A percentile compares a stretch with the other conserved stretches of the same genome.
Conservation (phyloP, 2,888 invertebrate species). For the Drosophila borborema region DNA sequence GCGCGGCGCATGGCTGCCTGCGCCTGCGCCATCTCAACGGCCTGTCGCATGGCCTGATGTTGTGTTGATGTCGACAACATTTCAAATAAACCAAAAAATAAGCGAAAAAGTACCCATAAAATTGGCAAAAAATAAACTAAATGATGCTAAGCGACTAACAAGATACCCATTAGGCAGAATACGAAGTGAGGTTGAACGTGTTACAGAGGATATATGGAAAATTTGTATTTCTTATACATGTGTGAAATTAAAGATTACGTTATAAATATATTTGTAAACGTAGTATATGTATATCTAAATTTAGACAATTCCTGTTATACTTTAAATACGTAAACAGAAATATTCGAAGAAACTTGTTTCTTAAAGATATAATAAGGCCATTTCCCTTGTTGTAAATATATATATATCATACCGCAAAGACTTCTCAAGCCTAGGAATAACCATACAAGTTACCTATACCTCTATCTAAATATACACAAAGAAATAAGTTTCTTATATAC, state of each 20-base stretch:
- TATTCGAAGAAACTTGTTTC: no score
- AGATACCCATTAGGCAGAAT: constrained; percentile 23
- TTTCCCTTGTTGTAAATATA: no score
- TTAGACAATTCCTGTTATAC: neutral
- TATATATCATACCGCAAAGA: no score
- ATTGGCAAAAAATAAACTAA: constrained; percentile 3
- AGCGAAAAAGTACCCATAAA: constrained; percentile 27
- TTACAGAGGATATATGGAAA: no score
- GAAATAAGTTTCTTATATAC: neutral
- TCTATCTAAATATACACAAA: neutral
- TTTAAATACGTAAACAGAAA: neutral
- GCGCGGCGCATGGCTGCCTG: constrained; percentile 21
- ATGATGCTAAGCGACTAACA: constrained; percentile 3
- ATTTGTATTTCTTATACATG: no score
- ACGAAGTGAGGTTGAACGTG: neutral
- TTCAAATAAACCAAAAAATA: constrained; percentile 45
- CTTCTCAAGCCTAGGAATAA: no score
- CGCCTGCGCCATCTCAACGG: neutral
- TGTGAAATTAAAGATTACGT: no score
- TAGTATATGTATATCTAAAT: no score
- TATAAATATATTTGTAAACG: no score
- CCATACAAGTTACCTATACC: neutral
- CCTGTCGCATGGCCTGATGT: constrained; percentile 21
- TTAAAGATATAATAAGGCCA: no score
- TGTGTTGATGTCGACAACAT: constrained; percentile 51